Evolutionary conservation across 2,113 vertebrate species (phyloP), one percentile per base, ranked within the genome.

Genomic region (Puffinus mauretanicus): DNA sequence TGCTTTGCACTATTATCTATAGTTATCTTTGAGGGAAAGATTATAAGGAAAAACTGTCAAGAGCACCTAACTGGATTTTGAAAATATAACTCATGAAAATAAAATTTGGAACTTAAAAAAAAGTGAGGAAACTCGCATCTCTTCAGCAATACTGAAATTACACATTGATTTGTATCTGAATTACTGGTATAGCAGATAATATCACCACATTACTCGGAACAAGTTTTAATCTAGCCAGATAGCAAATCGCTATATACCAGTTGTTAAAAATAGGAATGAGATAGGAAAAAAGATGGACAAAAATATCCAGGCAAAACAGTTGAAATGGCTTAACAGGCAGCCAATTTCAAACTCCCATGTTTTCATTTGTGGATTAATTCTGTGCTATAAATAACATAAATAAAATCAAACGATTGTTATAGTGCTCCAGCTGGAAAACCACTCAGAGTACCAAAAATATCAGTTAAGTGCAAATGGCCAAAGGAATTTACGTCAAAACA

Each of bases 401-500:
- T 89, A 94, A 89, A 94, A 91, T 86, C 19, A 66, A 90, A 20
- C 2, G 0, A 80, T 62, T 86, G 14, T 51, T 94, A 11, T 67
- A 64, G 64, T 51, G 30, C 19, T 86, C 6, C 40, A 89, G 49
- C 89, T 73, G 57, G 54, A 66, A 91, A 88, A 69, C 62, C 69
- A 71, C 52, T 93, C 75, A 95, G 70, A 87, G 12, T n/a, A 91
- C 69, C 36, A 89, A 79, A 95, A 89, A 78, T 47, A 71, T 20
- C 70, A 12, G 0, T 92, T 96, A 93, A 86, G 71, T 95, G 64
- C 93, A 96, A 96, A 94, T 10, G 49, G 94, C 75, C 70, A 88
- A 67, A 49, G 29, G 44, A 67, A 32, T 54, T 88, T 42, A 40
- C 82, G n/a, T 19, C 36, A 77, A 85, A 78, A 52, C 21, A 25